Evolutionary conservation across 1,140 invertebrate genomes (phyloP).

Genomic region (Drosophila kikkawai): DNA sequence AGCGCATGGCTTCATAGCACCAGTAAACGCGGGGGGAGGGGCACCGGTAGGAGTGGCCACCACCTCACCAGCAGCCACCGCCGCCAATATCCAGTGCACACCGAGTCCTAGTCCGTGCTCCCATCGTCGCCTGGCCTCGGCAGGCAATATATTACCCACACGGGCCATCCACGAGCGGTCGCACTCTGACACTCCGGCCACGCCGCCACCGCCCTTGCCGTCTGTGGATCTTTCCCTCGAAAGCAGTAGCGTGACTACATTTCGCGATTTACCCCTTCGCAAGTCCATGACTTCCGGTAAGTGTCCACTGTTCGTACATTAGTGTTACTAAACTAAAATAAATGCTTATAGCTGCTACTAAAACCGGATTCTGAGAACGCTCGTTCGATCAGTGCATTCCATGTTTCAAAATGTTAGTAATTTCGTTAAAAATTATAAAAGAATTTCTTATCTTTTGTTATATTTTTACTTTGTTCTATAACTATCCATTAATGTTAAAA

Average conservation of each 20-base stretch:
- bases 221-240: conserved; percentile 96
- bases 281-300: conserved; percentile 94
- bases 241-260: conserved; percentile 96
- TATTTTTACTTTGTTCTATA: no score
- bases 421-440: not conserved
- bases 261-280: conserved; percentile 94
- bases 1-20: conserved; percentile 62
- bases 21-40: conserved; percentile 20
- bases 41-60: conserved; percentile 19
- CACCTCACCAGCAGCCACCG: conserved; percentile 27
- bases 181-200: conserved; percentile 93
- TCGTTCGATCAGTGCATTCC: not conserved
- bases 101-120: conserved; percentile 87
- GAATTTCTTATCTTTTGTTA: not conserved
- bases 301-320: conserved; percentile 41
- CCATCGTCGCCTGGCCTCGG: conserved; percentile 89
- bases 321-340: conserved; percentile 38
- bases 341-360: conserved; percentile 60
- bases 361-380: conserved; percentile 26
- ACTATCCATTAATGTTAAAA: no score
- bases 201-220: conserved; percentile 89
- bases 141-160: conserved; percentile 73
- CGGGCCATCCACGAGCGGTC: conserved; percentile 92
- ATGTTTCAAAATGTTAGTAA: not conserved
- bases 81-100: conserved; percentile 62